These are phyloP conservation scores for Tetraodon nigroviridis DNA, from an alignment of 2,113 vertebrate species.

Conservation along the genomic window DNA sequence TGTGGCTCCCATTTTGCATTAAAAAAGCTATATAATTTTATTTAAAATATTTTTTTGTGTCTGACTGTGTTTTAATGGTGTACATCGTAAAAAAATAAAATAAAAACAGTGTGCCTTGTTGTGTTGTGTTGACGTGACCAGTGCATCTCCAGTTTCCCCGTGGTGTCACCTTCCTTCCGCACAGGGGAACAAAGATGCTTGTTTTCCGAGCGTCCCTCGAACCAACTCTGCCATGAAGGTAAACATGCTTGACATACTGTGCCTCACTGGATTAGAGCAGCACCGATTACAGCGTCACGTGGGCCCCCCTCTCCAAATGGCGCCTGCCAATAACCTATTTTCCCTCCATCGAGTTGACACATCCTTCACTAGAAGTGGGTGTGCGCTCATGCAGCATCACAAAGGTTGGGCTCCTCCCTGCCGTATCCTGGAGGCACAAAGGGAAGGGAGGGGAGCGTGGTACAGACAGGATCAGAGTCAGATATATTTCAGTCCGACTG, in stretches of 20 bases:
- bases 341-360: constrained; percentile 26
- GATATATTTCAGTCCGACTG: constrained; percentile 49
- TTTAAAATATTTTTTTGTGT: not conserved
- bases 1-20: too few species aligned
- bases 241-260: constrained; percentile 25
- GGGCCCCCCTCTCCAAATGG: constrained; percentile 37
- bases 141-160: constrained; percentile 25
- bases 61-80: not conserved
- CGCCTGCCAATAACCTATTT: constrained; percentile 38
- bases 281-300: constrained; percentile 55
- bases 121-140: constrained; percentile 4
- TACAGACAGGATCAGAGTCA: constrained; percentile 45
- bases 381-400: constrained; percentile 44
- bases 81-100: not conserved
- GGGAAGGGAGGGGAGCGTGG: constrained; percentile 21
- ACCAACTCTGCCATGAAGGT: constrained; percentile 18
- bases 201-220: constrained; percentile 21
- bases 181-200: constrained; percentile 21
- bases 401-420: constrained; percentile 59
- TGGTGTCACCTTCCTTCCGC: constrained; percentile 28
- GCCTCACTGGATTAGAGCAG: constrained; percentile 48
- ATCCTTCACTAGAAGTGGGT: constrained; percentile 42
- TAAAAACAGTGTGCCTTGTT: not conserved
- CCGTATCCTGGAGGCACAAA: constrained; percentile 30
- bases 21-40: too few species aligned